A percentile compares a stretch with the other conserved stretches of the same genome.
phyloP scores from a whole-genome alignment of 2,888 invertebrate genomes.

The Monopis laevigella region DNA sequence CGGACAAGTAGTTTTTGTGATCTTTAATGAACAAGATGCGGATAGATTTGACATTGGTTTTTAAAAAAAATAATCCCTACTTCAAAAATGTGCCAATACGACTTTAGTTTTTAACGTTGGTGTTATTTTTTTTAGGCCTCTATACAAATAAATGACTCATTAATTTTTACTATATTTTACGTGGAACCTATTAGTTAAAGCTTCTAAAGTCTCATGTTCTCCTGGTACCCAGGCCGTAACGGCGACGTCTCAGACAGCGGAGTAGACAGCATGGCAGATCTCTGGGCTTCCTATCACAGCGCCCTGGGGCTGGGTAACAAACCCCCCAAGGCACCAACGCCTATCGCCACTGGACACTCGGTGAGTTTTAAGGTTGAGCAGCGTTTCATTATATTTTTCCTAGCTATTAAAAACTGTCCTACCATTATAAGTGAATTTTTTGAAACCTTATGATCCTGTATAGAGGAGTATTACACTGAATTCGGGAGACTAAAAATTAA shows the following conservation, averaged over 20 bases:
- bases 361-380: conserved; percentile 70
- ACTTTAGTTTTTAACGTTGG: too few relatives aligned
- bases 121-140: too few relatives aligned
- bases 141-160: too few relatives aligned
- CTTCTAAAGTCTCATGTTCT: background rate
- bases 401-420: conserved; percentile 1
- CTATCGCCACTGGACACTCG: conserved; percentile 72
- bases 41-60: too few relatives aligned
- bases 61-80: too few relatives aligned
- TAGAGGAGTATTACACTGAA: too few relatives aligned
- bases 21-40: too few relatives aligned
- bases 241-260: conserved; percentile 70
- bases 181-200: background rate
- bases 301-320: conserved; percentile 75
- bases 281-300: conserved; percentile 88
- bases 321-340: conserved; percentile 53
- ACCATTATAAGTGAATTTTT: background rate
- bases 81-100: too few relatives aligned
- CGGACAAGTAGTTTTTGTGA: too few relatives aligned
- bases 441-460: too few relatives aligned
- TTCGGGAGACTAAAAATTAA: too few relatives aligned
- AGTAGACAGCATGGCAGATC: conserved; percentile 78
- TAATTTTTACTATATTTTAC: too few relatives aligned
- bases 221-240: conserved; percentile 58
- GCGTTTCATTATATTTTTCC: conserved; percentile 47